Percentiles rank a stretch among this genome's conserved stretches.
These are phyloP conservation scores for Schizaphis graminum DNA, from an alignment of 2,888 invertebrate genomes.

Conservation along the genomic window DNA sequence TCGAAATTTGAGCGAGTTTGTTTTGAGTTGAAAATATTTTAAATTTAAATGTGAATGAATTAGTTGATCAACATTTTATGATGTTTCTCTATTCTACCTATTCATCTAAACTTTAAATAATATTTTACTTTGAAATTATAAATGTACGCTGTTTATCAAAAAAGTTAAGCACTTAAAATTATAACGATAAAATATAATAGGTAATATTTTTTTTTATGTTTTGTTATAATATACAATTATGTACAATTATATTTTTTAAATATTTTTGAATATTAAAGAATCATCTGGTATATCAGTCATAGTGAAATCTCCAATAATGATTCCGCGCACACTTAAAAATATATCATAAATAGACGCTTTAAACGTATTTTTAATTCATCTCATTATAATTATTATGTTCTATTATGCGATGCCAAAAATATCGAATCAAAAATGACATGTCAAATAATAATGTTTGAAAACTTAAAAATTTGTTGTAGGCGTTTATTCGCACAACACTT, in stretches of 20 bases:
- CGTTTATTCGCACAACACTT: slow-evolving; percentile 69
- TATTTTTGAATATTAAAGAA: background rate
- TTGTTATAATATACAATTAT: no score
- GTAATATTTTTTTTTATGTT: background rate
- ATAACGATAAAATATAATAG: background rate
- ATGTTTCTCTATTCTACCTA: background rate
- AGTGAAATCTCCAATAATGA: background rate
- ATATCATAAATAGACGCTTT: background rate
- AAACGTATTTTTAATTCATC: background rate
- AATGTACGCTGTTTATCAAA: background rate
- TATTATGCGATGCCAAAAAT: background rate
- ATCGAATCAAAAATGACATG: background rate
- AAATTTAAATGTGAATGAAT: background rate
- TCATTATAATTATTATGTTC: background rate
- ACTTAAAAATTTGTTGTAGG: background rate
- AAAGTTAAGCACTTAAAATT: background rate
- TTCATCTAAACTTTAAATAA: background rate
- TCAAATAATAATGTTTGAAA: background rate
- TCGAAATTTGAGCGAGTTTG: no score
- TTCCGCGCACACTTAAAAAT: background rate
- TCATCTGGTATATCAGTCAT: background rate
- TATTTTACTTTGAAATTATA: background rate
- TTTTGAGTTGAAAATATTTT: background rate
- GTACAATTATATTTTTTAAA: background rate
- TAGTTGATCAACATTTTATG: background rate